Base-by-base conservation (phyloP, 2,888 invertebrate genomes). In the Yponomeuta malinellus region DNA sequence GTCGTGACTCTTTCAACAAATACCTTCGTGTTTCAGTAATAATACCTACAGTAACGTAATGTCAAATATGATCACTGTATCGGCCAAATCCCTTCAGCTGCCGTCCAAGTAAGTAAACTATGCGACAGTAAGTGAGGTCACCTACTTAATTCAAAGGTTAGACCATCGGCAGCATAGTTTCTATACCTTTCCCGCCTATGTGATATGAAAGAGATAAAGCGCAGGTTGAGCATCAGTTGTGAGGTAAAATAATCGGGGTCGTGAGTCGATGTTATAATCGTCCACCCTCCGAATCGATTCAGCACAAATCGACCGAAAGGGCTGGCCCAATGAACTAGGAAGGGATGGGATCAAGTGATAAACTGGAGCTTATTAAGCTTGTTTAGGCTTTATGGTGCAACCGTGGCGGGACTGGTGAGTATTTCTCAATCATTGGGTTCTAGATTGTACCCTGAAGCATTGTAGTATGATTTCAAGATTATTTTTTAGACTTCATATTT, bases 241-340 rank as follows among this genome's bases (percentile, higher is more conserved):
- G 52, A 15, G 52, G 12, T 4, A 15, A 15, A 59, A 15, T 9
- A 59, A 59, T 59, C 52, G 52, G 52, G 52, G 52, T 12, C 15
- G 15, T 3, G 52, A 15, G 15, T 59, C 52, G 52, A 64, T 64
- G 67, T 67, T 67, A 67, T 69, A 52, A 69, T 69, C 68, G 68
- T 69, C 31, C n/a, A 29, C 48, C 48, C 52, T 69, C 48, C 15
- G 52, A 69, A 69, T 69, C 68, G 68, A 69, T 69, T 52, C 31
- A 23, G 33, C 68, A 48, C 68, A 69, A 69, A 69, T 69, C 52
- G 68, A 69, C 29, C 31, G 68, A 23, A 69, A 69, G 52, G 68
- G 68, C 48, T 69, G 29, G n/a, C 31, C 37, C 67, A 67, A 37
- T 67, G 67, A 67, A 67, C n/a, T 37, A 37, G 33, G 33, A 65